These are phyloP conservation scores for Pseudopipra pipra DNA, from an alignment of 2,113 vertebrate genomes.

Conservation along the genomic window DNA sequence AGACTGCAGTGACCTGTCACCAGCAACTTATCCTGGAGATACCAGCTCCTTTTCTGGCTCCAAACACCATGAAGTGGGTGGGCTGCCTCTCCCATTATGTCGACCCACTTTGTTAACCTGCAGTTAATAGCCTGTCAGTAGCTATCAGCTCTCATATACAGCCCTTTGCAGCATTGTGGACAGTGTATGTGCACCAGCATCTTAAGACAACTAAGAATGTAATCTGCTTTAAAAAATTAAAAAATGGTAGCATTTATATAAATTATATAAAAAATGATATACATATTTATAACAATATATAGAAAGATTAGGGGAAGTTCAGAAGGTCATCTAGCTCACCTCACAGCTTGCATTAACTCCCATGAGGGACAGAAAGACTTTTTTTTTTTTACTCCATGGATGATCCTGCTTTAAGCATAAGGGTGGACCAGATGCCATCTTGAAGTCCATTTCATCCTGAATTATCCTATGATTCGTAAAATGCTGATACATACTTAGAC, in stretches of 20 bases:
- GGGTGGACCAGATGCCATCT: background rate
- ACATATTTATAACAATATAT: background rate
- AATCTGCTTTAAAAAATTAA: background rate
- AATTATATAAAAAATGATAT: background rate
- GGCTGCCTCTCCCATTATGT: background rate
- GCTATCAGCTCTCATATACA: background rate
- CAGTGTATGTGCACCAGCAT: background rate
- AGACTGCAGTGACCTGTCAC: background rate
- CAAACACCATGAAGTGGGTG: background rate
- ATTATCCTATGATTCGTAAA: background rate
- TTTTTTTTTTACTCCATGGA: background rate
- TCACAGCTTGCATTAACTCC: background rate
- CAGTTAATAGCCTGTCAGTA: background rate
- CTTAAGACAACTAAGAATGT: background rate
- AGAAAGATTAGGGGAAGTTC: background rate
- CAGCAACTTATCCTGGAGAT: background rate
- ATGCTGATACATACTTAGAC: background rate
- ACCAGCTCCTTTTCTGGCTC: background rate
- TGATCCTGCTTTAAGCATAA: background rate
- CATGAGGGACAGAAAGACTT: background rate
- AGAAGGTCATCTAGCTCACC: background rate
- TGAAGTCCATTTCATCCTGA: background rate
- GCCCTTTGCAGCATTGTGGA: background rate
- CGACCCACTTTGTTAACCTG: background rate
- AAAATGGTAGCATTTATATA: background rate